Base-by-base conservation (phyloP, 2,888 invertebrate species). In the Eilema griseolum region DNA sequence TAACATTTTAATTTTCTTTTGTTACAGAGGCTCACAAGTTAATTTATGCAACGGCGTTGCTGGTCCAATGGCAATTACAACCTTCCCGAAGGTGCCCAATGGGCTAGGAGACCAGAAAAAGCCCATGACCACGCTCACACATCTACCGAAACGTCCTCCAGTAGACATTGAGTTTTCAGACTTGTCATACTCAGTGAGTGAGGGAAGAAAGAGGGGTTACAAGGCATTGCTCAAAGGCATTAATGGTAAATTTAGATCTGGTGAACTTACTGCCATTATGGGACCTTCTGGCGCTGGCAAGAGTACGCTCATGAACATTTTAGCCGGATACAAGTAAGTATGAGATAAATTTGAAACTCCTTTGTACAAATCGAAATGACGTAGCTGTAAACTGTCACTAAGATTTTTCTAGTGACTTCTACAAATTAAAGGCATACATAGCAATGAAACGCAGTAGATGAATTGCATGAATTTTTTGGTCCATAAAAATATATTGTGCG, bases 201-300 rank as follows among this genome's bases (percentile, higher is more conserved):
- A 98, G 85, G 97, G 98, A 24, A 95, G 97, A 77, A 96, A 97
- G 88, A 96, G 97, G 79, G 98, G 98, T 11, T 97, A 97, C 90
- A 99, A 99, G 92, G 97, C 98, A 20, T 97, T 99, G 84, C 94
- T 98, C 81, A 98, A 98, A 93, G 97, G 97, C 82, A 97, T 99
- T 70, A 98, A 97, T 85, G 99, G 99, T 12, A 97, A 97, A 87
- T 98, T 99, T 90, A 96, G 96, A 81, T 98, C 98, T 75, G 98
- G 99, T n/a, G 98, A 99, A 88, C 95, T 99, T 82, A 98, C 98
- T 0, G 99, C 98, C 41, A 99, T 99, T 73, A 99, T 99, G 99
- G 99, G 99, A 46, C 99, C 99, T 41, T 99, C 99, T 0, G 96
- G 96, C 1, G 96, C 96, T 20, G 96, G 96, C 60, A 98, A 98